These are phyloP conservation scores for Standfussiana lucernea DNA, from an alignment of 2,888 invertebrate genomes.

Conservation along the genomic window DNA sequence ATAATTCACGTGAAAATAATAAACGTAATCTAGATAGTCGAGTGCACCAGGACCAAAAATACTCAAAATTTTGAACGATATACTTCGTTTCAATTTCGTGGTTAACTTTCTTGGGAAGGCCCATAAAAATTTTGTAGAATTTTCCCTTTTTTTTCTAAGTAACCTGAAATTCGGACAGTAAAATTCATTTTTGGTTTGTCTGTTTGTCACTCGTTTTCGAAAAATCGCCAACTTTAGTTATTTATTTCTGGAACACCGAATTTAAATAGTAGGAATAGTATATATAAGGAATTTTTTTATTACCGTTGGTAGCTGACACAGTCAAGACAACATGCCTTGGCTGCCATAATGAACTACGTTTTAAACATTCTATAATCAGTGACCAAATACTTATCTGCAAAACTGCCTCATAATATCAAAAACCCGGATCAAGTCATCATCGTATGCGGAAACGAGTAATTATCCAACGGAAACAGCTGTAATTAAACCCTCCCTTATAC, in stretches of 20 bases:
- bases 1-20: neutral
- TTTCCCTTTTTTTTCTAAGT: neutral
- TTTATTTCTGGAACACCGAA: neutral
- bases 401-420: constrained; percentile 28
- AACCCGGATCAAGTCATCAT: constrained; percentile 41
- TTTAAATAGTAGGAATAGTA: too few relatives aligned
- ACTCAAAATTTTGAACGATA: neutral
- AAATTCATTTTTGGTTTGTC: neutral
- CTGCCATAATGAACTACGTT: neutral
- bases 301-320: neutral
- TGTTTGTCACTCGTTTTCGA: neutral
- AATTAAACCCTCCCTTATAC: constrained; percentile 60
- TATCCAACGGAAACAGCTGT: constrained; percentile 54
- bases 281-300: neutral
- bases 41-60: neutral
- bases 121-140: too few relatives aligned
- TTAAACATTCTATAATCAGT: constrained; percentile 1
- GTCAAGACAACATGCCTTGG: neutral
- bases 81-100: neutral
- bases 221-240: neutral
- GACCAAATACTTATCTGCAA: constrained; percentile 7
- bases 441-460: constrained; percentile 62
- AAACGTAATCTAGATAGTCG: neutral
- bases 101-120: neutral
- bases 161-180: neutral